phyloP scores from a whole-genome alignment of 2,888 invertebrate genomes.

The Heliconius ethilla region DNA sequence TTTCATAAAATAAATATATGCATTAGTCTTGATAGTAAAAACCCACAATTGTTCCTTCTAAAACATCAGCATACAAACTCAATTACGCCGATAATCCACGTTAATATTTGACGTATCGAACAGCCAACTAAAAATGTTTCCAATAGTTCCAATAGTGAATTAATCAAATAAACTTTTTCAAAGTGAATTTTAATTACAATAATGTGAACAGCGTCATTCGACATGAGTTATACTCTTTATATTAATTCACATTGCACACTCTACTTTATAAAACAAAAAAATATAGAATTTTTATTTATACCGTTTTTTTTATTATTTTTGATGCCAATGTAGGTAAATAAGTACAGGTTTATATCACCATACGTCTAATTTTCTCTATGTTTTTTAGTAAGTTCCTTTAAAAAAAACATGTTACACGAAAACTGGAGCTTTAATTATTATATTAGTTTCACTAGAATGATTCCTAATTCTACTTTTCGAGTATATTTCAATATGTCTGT shows the following conservation, averaged over 20 bases:
- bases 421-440: no score
- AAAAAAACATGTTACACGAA: no score
- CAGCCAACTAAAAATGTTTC: neutral
- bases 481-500: no score
- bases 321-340: no score
- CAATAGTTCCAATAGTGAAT: neutral
- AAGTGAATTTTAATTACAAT: neutral
- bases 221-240: neutral
- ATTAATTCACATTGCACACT: neutral
- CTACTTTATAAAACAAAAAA: neutral
- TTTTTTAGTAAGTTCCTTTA: no score
- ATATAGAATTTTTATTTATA: neutral
- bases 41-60: neutral
- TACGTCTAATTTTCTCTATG: no score
- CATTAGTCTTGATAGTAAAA: neutral
- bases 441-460: no score
- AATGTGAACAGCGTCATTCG: neutral
- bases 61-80: neutral
- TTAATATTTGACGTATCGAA: neutral
- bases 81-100: neutral
- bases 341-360: no score
- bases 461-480: no score
- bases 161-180: neutral
- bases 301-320: no score
- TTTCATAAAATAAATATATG: neutral